phyloP scores from a whole-genome alignment of 2,113 vertebrate species.

The Poecile atricapillus region DNA sequence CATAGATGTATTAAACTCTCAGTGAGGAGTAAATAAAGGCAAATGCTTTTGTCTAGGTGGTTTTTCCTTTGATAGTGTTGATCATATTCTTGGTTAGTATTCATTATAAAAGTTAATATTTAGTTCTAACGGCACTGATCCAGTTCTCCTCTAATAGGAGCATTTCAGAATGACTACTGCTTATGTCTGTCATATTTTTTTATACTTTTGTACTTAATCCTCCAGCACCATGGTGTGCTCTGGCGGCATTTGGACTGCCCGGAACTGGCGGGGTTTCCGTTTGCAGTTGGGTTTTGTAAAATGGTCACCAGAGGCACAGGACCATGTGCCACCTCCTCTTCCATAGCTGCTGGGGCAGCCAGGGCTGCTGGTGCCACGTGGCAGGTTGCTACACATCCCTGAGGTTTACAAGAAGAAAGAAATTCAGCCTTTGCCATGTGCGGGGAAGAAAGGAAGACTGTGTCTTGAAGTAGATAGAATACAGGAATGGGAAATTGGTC shows the following conservation, averaged over 20 bases:
- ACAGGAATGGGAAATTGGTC: not conserved
- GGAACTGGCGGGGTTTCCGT: not conserved
- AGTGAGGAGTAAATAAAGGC: not conserved
- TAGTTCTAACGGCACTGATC: conserved; percentile 50
- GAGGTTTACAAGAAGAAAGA: not conserved
- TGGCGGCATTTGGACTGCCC: not conserved
- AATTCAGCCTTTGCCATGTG: not conserved
- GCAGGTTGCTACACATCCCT: not conserved
- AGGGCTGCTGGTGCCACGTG: accelerated
- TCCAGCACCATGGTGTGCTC: not conserved
- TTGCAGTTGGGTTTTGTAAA: not conserved
- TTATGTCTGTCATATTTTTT: conserved; percentile 28
- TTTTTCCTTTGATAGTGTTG: not conserved
- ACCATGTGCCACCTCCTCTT: not conserved
- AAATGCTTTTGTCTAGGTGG: not conserved
- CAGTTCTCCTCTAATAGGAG: conserved; percentile 51
- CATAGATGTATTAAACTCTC: not conserved
- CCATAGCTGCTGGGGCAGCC: not conserved
- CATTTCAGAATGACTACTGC: conserved; percentile 38
- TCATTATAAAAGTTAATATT: conserved; percentile 68
- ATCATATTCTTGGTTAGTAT: conserved; percentile 55
- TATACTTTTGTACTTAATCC: conserved; percentile 16
- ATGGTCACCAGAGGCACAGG: not conserved
- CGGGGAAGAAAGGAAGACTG: not conserved
- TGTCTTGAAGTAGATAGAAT: not conserved